A percentile compares a stretch with the other conserved stretches of the same genome.
phyloP scores from a whole-genome alignment of 2,113 vertebrate species.

The Phrynosoma platyrhinos region DNA sequence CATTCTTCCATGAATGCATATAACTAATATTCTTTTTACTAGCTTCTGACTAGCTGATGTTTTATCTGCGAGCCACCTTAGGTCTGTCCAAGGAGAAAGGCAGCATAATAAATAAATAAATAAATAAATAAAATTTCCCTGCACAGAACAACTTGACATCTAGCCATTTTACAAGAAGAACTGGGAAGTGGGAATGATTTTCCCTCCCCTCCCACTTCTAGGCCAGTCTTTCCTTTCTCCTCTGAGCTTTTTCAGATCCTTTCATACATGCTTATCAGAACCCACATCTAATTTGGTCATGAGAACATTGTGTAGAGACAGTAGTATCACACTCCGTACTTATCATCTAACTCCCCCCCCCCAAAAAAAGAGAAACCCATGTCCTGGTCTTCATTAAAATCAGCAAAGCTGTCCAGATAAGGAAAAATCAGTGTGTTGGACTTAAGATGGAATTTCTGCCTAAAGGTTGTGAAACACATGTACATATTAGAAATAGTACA shows the following conservation, averaged over 20 bases:
- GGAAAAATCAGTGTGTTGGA: neutral
- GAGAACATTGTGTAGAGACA: neutral
- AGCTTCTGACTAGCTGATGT: neutral
- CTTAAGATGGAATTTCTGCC: neutral
- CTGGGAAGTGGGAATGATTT: neutral
- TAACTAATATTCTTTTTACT: neutral
- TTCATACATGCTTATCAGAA: neutral
- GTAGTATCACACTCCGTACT: neutral
- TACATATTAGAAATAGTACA: neutral
- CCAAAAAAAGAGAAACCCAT: neutral
- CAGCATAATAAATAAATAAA: neutral
- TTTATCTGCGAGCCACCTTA: neutral
- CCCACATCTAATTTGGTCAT: neutral
- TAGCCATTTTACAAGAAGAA: neutral
- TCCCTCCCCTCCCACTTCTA: neutral
- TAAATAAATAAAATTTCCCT: neutral
- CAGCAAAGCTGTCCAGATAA: neutral
- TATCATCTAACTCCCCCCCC: neutral
- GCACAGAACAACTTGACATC: too few relatives aligned
- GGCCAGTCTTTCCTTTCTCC: neutral
- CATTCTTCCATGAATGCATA: neutral
- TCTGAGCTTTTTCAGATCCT: neutral
- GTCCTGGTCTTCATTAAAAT: neutral
- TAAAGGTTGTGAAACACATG: neutral
- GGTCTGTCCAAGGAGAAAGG: too few relatives aligned